These are phyloP conservation scores for Tor tambroides DNA, from an alignment of 2,113 vertebrate genomes.

Conservation along the genomic window DNA sequence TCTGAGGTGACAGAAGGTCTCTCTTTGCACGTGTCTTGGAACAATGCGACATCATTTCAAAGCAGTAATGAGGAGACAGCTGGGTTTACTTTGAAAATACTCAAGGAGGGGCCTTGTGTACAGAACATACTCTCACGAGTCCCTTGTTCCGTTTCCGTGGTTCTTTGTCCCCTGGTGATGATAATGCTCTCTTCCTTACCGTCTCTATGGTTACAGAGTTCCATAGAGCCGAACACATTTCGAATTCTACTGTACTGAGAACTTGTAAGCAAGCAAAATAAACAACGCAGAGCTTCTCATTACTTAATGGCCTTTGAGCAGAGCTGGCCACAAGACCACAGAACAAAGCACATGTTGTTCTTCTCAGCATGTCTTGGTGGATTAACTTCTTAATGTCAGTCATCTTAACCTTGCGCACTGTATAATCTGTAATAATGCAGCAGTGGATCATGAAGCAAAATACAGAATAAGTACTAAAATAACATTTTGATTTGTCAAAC, in stretches of 20 bases:
- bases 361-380: slow-evolving; percentile 1
- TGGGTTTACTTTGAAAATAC: background rate
- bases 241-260: background rate
- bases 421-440: background rate
- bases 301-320: slow-evolving; percentile 9
- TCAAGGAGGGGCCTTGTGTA: slow-evolving; percentile 6
- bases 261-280: background rate
- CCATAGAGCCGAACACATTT: slow-evolving; percentile 1
- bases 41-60: background rate
- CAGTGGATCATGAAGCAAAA: background rate
- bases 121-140: slow-evolving; percentile 3
- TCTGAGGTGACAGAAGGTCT: background rate
- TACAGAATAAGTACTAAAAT: background rate
- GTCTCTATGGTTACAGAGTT: slow-evolving; percentile 26
- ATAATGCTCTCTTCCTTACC: background rate
- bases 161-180: slow-evolving; percentile 20
- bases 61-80: background rate
- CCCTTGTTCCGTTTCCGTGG: slow-evolving; percentile 32
- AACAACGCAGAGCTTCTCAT: background rate
- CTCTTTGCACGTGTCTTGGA: background rate
- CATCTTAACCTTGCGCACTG: background rate
- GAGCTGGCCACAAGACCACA: background rate
- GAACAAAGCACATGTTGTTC: slow-evolving; percentile 18
- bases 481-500: background rate
- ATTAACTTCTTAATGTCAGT: background rate